Evolutionary conservation across 2,113 vertebrate species (phyloP).

Genomic region (Panurus biarmicus): DNA sequence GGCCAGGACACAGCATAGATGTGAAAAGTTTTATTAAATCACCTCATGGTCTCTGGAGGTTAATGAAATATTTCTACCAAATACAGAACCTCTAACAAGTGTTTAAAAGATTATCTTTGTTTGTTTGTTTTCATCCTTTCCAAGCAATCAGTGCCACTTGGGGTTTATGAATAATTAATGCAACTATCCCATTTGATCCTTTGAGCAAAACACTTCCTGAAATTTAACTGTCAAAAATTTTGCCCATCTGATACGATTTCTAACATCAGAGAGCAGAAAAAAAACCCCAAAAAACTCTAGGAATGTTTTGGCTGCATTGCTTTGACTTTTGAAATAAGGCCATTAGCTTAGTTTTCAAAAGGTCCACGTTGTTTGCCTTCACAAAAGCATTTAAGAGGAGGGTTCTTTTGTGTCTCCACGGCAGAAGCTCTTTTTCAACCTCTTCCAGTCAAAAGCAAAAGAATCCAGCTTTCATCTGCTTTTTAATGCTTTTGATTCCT

Average conservation of each 20-base stretch:
- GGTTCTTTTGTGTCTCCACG: neutral
- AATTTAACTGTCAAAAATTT: neutral
- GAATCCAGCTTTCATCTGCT: neutral
- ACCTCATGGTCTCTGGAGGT: neutral
- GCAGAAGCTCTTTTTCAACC: neutral
- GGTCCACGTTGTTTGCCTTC: neutral
- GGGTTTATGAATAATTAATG: neutral
- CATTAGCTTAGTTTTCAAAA: neutral
- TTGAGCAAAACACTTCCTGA: neutral
- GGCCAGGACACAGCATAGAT: neutral
- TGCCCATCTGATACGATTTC: neutral
- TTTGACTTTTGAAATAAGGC: neutral
- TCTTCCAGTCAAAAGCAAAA: neutral
- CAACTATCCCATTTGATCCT: neutral
- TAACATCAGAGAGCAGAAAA: neutral
- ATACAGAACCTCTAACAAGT: neutral
- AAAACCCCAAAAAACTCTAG: neutral
- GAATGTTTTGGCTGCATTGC: neutral
- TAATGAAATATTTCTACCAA: neutral
- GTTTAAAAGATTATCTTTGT: neutral
- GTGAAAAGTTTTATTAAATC: neutral
- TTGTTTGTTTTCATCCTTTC: neutral
- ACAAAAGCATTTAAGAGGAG: neutral
- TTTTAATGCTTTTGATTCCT: neutral
- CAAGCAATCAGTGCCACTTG: neutral